Evolutionary conservation across 2,888 invertebrate genomes (phyloP).

Genomic region (Cybosia mesomella): DNA sequence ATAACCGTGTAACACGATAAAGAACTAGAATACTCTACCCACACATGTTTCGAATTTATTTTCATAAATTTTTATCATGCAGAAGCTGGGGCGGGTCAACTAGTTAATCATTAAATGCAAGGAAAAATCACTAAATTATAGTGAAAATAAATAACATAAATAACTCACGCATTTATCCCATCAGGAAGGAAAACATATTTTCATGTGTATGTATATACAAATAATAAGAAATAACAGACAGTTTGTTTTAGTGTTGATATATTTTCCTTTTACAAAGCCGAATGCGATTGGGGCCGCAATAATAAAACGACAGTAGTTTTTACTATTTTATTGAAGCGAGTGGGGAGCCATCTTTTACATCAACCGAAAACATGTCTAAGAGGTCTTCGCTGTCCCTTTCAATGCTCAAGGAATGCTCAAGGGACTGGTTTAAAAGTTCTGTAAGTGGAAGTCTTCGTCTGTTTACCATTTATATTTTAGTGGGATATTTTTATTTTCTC

Average conservation of each 20-base stretch:
- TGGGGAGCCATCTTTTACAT: constrained; percentile 21
- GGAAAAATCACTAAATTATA: not conserved
- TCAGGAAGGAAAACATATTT: not conserved
- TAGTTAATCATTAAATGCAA: not conserved
- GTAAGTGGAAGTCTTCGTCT: constrained; percentile 33
- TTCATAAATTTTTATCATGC: not conserved
- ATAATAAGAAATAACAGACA: not conserved
- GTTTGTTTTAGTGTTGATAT: not conserved
- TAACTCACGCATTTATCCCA: not conserved
- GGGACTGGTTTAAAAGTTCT: constrained; percentile 36
- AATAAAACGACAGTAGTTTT: constrained; percentile 3
- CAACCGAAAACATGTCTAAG: constrained; percentile 29
- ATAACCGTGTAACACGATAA: not conserved
- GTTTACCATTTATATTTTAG: constrained; percentile 28
- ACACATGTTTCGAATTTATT: not conserved
- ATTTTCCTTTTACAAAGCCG: not conserved
- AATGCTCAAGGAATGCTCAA: constrained; percentile 32
- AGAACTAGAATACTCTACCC: not conserved
- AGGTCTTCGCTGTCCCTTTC: constrained; percentile 28
- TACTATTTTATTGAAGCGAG: constrained; percentile 5
- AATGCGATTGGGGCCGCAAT: not conserved
- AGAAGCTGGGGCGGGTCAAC: not conserved
- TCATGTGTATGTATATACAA: not conserved
- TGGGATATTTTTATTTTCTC: constrained; percentile 14
- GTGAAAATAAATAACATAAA: not conserved